phyloP scores from a whole-genome alignment of 2,888 invertebrate species.

The Lepidocyrtinus sp. region DNA sequence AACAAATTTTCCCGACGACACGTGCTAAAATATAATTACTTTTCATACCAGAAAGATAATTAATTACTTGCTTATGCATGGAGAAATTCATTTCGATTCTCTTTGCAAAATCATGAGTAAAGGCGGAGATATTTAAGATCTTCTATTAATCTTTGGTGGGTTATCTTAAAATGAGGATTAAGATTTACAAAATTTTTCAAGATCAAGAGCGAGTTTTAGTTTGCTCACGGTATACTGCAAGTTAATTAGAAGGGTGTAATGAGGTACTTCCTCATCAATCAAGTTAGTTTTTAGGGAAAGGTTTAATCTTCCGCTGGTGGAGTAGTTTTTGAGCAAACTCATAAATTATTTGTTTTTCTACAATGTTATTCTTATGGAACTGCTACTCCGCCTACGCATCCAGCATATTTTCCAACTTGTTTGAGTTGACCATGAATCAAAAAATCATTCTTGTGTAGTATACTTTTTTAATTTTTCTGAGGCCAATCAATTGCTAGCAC shows the following conservation, averaged over 20 bases:
- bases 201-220: background rate
- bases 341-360: background rate
- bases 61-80: background rate
- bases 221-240: slow-evolving; percentile 20
- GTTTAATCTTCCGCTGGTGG: background rate
- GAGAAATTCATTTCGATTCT: background rate
- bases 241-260: slow-evolving; percentile 29
- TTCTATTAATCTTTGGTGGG: background rate
- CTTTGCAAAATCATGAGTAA: background rate
- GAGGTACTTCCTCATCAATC: slow-evolving; percentile 35
- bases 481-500: background rate
- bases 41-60: background rate
- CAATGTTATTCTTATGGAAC: background rate
- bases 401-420: background rate
- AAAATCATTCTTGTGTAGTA: background rate
- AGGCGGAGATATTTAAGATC: background rate
- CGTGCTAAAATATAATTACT: slow-evolving; percentile 15
- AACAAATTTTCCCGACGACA: background rate
- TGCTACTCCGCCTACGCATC: slow-evolving; percentile 18
- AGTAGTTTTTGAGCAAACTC: background rate
- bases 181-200: slow-evolving; percentile 2
- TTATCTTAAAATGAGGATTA: slow-evolving; percentile 1
- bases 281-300: slow-evolving; percentile 20
- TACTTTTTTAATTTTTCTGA: background rate
- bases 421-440: background rate